Evolutionary conservation across 2,113 vertebrate species (phyloP).

Genomic region (Poeciliopsis prolifica): DNA sequence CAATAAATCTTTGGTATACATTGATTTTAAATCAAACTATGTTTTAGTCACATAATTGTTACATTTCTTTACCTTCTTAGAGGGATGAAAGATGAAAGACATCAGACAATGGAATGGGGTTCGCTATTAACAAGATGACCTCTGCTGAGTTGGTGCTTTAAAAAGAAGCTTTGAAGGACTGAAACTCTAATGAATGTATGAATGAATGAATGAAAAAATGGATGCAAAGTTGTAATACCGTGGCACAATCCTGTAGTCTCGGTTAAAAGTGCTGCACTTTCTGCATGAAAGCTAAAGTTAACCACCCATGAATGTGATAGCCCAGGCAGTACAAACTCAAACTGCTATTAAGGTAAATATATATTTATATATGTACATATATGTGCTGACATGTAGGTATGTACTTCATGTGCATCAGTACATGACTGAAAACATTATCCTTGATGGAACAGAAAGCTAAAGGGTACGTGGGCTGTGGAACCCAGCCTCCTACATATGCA

Average conservation of each 20-base stretch:
- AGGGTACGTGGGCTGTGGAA: neutral
- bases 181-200: neutral
- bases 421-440: neutral
- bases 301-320: neutral
- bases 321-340: neutral
- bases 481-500: neutral
- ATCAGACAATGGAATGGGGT: neutral
- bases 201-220: neutral
- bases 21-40: neutral
- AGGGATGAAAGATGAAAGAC: no score
- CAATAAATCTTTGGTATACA: neutral
- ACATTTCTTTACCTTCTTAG: neutral
- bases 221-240: neutral
- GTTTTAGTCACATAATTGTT: neutral
- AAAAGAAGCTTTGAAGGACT: neutral
- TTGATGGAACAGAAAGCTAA: neutral
- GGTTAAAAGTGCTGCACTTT: neutral
- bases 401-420: neutral
- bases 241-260: neutral
- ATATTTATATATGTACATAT: neutral
- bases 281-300: neutral
- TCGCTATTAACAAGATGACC: neutral
- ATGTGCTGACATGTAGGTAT: neutral
- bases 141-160: neutral
- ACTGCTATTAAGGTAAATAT: constrained; percentile 2